These are phyloP conservation scores for Dione vanillae DNA, from an alignment of 2,888 invertebrate species.

Conservation along the genomic window DNA sequence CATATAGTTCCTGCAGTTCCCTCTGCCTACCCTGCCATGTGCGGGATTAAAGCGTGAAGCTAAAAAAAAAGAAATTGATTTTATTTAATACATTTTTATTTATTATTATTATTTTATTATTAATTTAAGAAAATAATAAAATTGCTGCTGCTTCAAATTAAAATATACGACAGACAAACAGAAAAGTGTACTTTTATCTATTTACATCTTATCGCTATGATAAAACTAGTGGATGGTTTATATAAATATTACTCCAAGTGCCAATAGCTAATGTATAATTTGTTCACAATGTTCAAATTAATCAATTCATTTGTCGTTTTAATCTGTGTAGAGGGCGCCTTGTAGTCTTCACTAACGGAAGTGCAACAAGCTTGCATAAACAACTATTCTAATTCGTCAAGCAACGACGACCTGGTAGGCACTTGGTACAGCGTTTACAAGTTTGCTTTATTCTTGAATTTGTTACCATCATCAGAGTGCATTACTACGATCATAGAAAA, in stretches of 20 bases:
- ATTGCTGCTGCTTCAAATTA: no score
- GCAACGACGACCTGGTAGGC: constrained; percentile 33
- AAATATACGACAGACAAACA: no score
- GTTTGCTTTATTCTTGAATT: constrained; percentile 7
- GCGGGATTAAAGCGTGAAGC: no score
- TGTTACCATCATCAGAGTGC: not conserved
- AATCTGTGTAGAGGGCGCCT: not conserved
- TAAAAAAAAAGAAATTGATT: no score
- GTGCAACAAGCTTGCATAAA: constrained; percentile 22
- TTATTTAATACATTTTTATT: no score
- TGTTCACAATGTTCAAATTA: not conserved
- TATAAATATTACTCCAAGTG: constrained; percentile 1
- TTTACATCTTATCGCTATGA: not conserved
- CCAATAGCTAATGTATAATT: not conserved
- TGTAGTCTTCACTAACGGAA: constrained; percentile 1
- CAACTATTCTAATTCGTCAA: constrained; percentile 1
- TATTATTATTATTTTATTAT: no score
- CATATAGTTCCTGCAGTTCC: no score
- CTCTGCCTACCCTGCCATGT: no score
- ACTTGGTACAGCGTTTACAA: constrained; percentile 36
- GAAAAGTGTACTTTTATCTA: no score
- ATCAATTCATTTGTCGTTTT: constrained; percentile 1
- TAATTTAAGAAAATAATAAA: no score
- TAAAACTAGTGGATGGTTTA: not conserved
- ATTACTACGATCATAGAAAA: not conserved